These are phyloP conservation scores for Conus betulinus DNA, from an alignment of 1,140 invertebrate species.

Conservation along the genomic window DNA sequence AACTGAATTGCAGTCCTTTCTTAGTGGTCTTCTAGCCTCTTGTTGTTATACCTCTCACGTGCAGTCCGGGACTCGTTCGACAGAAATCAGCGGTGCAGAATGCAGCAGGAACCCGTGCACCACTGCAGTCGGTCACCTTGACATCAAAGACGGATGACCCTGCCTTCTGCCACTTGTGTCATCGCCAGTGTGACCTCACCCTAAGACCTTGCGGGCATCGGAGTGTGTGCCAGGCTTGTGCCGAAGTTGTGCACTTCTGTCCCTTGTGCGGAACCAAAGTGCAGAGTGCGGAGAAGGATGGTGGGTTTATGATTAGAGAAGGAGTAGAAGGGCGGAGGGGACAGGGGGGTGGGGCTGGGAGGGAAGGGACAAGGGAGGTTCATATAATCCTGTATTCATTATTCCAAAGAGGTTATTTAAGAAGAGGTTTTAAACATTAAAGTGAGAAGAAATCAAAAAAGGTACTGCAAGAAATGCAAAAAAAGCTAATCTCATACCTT, in stretches of 20 bases:
- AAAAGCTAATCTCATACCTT: no score
- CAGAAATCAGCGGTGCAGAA: not conserved
- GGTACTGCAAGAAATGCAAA: no score
- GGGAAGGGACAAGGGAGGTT: not conserved
- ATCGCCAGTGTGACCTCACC: not conserved
- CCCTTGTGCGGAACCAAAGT: not conserved
- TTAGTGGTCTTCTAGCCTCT: no score
- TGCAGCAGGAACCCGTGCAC: not conserved
- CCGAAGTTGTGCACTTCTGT: not conserved
- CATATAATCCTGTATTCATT: no score
- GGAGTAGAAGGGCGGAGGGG: no score
- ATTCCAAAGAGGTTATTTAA: no score
- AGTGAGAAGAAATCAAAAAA: no score
- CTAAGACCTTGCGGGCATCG: slow-evolving; percentile 12
- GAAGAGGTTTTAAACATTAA: no score
- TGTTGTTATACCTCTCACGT: no score
- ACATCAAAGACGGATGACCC: not conserved
- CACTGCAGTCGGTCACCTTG: not conserved
- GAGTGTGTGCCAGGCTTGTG: not conserved
- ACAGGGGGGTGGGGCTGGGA: not conserved
- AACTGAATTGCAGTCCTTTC: no score
- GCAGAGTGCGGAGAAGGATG: not conserved
- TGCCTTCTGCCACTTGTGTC: not conserved
- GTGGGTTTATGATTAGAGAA: not conserved
- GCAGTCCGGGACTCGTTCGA: not conserved